These are phyloP conservation scores for Aratinga solstitialis DNA, from an alignment of 2,797 vertebrate species.

Conservation along the genomic window DNA sequence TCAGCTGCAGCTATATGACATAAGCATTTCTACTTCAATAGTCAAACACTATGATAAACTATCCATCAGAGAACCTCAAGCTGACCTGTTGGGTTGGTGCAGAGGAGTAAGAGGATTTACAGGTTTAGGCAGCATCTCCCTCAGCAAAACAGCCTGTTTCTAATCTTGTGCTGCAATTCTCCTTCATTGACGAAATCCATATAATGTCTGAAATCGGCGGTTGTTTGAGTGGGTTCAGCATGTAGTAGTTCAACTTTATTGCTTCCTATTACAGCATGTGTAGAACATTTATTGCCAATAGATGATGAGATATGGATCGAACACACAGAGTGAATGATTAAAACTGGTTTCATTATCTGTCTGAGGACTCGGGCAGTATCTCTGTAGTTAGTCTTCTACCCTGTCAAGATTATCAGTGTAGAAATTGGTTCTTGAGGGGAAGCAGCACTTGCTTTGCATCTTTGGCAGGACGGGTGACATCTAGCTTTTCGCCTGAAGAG, in stretches of 20 bases:
- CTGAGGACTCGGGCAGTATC: not conserved
- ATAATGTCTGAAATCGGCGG: not conserved
- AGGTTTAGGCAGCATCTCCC: not conserved
- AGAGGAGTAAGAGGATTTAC: not conserved
- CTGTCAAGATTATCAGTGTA: not conserved
- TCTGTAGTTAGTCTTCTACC: not conserved
- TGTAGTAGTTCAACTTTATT: conserved; percentile 2
- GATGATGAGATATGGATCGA: not conserved
- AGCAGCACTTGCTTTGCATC: not conserved
- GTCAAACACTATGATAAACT: not conserved
- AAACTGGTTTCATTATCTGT: not conserved
- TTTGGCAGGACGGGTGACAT: not conserved
- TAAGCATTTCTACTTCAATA: not conserved
- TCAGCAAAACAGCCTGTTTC: not conserved
- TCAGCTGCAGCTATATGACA: not conserved
- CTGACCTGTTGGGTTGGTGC: not conserved
- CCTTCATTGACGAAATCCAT: not conserved
- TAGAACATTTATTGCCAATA: not conserved
- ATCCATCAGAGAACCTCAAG: not conserved
- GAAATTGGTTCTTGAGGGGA: not conserved
- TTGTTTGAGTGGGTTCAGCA: conserved; percentile 2
- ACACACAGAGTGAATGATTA: not conserved
- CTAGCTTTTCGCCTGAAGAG: not conserved
- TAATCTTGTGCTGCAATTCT: not conserved
- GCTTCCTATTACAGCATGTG: not conserved